Evolutionary conservation across 2,888 invertebrate species (phyloP), one percentile per base, ranked within the genome.

Genomic region (Esperia sulphurella): DNA sequence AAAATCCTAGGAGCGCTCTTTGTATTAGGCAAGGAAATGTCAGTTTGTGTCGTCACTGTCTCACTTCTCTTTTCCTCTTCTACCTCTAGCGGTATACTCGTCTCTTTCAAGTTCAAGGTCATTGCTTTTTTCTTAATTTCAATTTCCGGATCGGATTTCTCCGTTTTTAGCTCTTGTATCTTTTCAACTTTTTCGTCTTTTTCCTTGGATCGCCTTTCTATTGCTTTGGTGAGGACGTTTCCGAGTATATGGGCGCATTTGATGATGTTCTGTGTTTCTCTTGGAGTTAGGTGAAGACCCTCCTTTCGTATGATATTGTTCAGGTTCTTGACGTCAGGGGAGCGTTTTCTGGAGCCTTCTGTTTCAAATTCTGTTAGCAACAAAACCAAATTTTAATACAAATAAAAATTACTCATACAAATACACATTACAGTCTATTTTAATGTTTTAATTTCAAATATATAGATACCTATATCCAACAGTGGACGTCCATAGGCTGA

Each of bases 1-100:
- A 89, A 89, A 0, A 89, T 89, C 55, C 65, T 78, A n/a, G 89
- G 89, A 61, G 89, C 89, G 55, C 85, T 87, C 60, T 79, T 83
- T 0, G 89, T 89, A 47, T 89, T 89, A 0, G 89, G 89, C 33
- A 88, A 52, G 3, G 89, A 89, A 42, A 89, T 89, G 54, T 89
- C 89, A 1, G 89, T 89, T 54, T 89, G 89, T 0, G 88, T 88
- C 0, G 79, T 83, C 0, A 74, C 83, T 0, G 78, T 79, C 52
- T 84, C 84, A 51, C 72, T 61, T 69, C 51, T 78, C 67, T 72
- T 82, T 59, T 75, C 77, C 38, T 72, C 72, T 43, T 68, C 61
- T 0, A 70, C 73, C 13, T 73, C 68, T 0, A 70, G 51, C 0
- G 87, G 85, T 60, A 74, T 48, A 8, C 57, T 67, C 0, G 79